Evolutionary conservation across 2,113 vertebrate genomes (phyloP), one percentile per base, ranked within the genome.

Genomic region (Anseranas semipalmata): DNA sequence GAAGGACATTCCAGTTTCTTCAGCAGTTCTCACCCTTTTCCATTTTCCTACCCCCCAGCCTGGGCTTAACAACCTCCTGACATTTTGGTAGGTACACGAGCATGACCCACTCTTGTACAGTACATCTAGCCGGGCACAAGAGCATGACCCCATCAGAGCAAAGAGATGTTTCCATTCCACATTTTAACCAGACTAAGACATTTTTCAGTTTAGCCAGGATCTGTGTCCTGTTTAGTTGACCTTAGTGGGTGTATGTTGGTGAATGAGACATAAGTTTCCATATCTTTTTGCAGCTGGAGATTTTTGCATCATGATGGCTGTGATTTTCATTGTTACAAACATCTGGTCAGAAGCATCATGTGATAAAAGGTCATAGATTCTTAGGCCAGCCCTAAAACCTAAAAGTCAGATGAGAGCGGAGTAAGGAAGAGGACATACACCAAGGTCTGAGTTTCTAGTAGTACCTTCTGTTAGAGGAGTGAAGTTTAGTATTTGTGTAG

Each of bases 101-200:
- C 27, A 15, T 67, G 65, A 67, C 10, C 7, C 12, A 3, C 6
- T 91, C 41, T 41, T 72, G 45, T 35, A 32, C 15, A 56, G 66
- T 30, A 33, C 25, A 22, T 46, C 41, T 66, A 86, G 9, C 28
- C 24, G 50, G 39, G 33, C 33, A 46, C 24, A 58, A 6, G 30
- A 19, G 0, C 85, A 35, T 80, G 43, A 59, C 25, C 3, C 10
- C 14, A 12, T 16, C 0, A 1, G 25, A 85, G 15, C 7, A 62
- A 30, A 77, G 45, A 77, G 14, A 11, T 55, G 14, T 73, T 94
- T 90, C 62, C 12, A 28, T 70, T 81, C n/a, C 32, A 17, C 7
- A 6, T 82, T 93, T 90, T 87, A 81, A 19, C 27, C 50, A 68
- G 60, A 43, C 32, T 46, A 75, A 67, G 35, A 55, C 12, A 18